Base-by-base conservation (phyloP, 2,797 vertebrate genomes). In the Urocyon cinereoargenteus region DNA sequence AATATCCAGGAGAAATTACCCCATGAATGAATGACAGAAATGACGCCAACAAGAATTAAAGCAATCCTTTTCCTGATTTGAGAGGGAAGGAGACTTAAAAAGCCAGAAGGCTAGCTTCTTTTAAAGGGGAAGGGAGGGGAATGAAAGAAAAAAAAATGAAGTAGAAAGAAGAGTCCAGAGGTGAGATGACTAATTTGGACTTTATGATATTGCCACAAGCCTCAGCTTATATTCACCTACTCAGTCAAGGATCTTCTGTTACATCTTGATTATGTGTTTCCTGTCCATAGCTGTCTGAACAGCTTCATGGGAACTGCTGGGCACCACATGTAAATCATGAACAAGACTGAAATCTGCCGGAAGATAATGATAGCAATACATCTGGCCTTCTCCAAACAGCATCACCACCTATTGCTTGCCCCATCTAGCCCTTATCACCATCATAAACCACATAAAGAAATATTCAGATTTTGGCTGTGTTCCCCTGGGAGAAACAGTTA, bases 401-500 rank as follows among this genome's bases (percentile, higher is more conserved):
- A 78, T 64, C 34, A 55, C 88, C 21, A 51, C 28, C 24, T 97
- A 18, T 31, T 83, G 59, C 49, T 89, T 86, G n/a, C 49, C 36
- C 49, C 3, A 55, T 26, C 3, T 15, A 64, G 12, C 12, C 14
- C 10, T 10, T 21, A 26, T 70, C 40, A 49, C 5, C 62, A 53
- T 40, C 57, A 73, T 57, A 77, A 86, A 90, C 36, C 55, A 11
- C 22, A 83, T 0, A 73, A 40, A 96, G 26, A 97, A 91, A 75
- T 4, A 8, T 86, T 93, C 45, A 24, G 6, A 59, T 90, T 94
- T 68, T 62, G 78, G 86, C 51, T 92, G 9, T 18, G 7, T 70
- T 94, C 77, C 90, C 34, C 70, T 90, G 31, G 51, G 26, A 89
- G 19, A 94, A 57, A 93, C 45, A 86, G 77, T 94, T 92, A 93